Conservation (phyloP, 2,113 vertebrate genomes). For the Anas platyrhynchos region DNA sequence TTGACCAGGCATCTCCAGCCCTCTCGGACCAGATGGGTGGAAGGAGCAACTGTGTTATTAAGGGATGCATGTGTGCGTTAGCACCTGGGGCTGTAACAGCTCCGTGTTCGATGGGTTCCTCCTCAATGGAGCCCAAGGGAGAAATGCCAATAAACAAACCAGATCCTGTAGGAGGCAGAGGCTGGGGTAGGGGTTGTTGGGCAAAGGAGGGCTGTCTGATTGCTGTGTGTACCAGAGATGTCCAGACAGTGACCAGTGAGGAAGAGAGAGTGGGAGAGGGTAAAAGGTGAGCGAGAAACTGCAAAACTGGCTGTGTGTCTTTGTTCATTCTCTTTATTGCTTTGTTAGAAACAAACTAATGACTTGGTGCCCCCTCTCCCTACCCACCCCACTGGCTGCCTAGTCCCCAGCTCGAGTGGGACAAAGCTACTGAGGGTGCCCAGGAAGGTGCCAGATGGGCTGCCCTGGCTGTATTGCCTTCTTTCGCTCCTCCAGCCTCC, state of each 20-base stretch:
- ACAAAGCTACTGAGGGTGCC: neutral
- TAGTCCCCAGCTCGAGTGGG: neutral
- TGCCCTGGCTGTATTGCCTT: neutral
- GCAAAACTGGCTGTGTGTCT: neutral
- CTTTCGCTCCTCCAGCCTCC: neutral
- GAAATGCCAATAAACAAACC: neutral
- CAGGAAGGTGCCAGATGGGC: neutral
- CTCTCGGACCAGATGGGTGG: neutral
- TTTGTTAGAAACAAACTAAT: neutral
- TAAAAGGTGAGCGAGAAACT: neutral
- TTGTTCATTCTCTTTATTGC: neutral
- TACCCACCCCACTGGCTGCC: neutral
- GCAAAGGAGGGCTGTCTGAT: neutral
- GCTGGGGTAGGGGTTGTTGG: neutral
- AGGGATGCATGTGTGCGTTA: neutral
- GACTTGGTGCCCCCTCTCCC: neutral
- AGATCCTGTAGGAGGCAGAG: neutral
- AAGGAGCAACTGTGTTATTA: neutral
- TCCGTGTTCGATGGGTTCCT: neutral
- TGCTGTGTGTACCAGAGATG: neutral
- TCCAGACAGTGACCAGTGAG: neutral
- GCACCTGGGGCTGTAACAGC: neutral
- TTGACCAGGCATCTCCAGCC: neutral
- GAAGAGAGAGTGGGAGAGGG: neutral
- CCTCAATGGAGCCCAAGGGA: neutral